A percentile compares a stretch with the other conserved stretches of the same genome.
These are phyloP conservation scores for Ceyx margarethae DNA, from an alignment of 2,113 vertebrate species.

Conservation along the genomic window DNA sequence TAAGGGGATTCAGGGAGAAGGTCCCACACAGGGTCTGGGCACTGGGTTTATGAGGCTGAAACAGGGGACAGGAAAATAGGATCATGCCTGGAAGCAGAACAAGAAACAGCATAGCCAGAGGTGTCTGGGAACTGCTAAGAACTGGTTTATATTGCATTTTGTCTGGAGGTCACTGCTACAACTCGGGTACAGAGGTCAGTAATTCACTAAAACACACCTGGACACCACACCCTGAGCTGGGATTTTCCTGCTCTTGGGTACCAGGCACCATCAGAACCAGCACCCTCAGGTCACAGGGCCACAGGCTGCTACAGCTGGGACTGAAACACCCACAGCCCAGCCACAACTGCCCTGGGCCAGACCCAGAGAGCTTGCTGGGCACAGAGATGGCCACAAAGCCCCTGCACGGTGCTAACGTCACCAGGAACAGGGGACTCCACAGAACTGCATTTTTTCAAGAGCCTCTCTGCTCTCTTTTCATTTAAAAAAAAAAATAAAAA, in stretches of 20 bases:
- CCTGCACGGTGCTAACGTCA: not conserved
- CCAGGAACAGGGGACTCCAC: not conserved
- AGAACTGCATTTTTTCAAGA: rapidly evolving
- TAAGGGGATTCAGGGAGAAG: not conserved
- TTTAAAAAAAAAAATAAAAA: rapidly evolving
- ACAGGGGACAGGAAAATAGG: not conserved
- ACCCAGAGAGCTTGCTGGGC: too few relatives aligned
- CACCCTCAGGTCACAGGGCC: rapidly evolving
- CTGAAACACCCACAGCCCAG: too few relatives aligned
- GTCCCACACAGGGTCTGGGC: not conserved
- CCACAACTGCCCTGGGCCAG: rapidly evolving
- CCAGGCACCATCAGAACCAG: not conserved
- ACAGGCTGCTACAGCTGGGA: not conserved
- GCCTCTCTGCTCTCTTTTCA: rapidly evolving
- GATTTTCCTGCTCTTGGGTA: rapidly evolving
- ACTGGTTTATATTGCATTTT: not conserved
- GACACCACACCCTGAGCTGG: rapidly evolving
- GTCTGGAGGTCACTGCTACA: not conserved
- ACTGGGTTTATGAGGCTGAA: not conserved
- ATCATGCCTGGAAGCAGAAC: rapidly evolving
- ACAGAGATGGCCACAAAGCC: not conserved
- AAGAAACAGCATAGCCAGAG: not conserved
- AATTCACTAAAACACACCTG: not conserved
- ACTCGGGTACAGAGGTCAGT: rapidly evolving
- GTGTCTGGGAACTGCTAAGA: rapidly evolving